Evolutionary conservation across 2,888 invertebrate species (phyloP), one percentile per base, ranked within the genome.

Genomic region (Scelioninae gen. 1): DNA sequence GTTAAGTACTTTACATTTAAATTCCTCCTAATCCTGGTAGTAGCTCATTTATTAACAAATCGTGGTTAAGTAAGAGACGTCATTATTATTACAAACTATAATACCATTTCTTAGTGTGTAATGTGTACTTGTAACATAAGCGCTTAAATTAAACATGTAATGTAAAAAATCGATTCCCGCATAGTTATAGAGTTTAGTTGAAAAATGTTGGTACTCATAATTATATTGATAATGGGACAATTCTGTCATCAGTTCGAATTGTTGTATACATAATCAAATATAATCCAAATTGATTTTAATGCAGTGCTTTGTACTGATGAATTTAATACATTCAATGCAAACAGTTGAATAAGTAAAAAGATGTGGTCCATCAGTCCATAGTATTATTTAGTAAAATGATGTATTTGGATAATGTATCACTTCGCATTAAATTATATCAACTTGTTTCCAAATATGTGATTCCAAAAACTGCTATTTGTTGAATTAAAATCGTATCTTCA

Each of bases 41-140:
- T 60, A 69, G 13, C 43, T 77, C 55, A 77, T 69, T 68, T 69
- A 58, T 77, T 68, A 77, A 69, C 55, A 77, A 77, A 62, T 77
- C 16, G 55, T 77, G 69, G 69, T 68, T 68, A 53, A 66, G 51
- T 55, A 51, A 58, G 58, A 53, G 40, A 68, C 38, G 58, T 60
- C 60, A 53, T 77, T 69, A 69, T 69, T 77, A 77, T 63, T 68
- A 66, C 49, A 66, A 47, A 51, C 58, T 29, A 38, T 62, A 68
- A 45, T 77, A 69, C 45, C 53, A 47, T 45, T 23, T 55, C 43
- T 15, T 15, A 11, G 40, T 31, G 15, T 45, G 32, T 23, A 49
- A 63, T 13, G 11, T 32, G n/a, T 55, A 58, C 34, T 51, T 51
- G 1, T 34, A 56, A 34, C 32, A 38, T 13, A 29, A 23, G 5